Percentiles rank a stretch among this genome's conserved stretches.
Conservation (phyloP, 2,888 invertebrate genomes). For the Nomada lathburiana region DNA sequence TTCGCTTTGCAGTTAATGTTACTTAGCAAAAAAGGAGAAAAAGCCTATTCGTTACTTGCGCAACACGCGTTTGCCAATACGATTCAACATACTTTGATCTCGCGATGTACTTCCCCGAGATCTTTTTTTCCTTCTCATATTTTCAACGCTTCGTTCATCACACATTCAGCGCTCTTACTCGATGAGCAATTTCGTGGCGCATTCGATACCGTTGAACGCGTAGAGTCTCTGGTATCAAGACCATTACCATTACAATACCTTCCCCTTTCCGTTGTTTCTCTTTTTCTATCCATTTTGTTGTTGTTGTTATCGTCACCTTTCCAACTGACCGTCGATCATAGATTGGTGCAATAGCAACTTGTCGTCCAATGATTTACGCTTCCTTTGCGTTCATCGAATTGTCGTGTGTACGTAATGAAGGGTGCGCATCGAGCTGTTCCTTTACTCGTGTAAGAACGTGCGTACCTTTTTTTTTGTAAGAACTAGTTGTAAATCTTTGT, state of each 20-base stretch:
- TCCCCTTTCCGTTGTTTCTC: background rate
- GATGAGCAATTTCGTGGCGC: too few relatives aligned
- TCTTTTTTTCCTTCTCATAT: slow-evolving; percentile 6
- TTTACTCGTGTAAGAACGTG: background rate
- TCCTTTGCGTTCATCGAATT: background rate
- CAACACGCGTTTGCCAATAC: background rate
- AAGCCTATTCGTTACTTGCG: background rate
- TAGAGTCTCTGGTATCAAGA: too few relatives aligned
- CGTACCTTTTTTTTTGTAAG: slow-evolving; percentile 4
- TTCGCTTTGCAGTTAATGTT: background rate
- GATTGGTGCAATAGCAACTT: slow-evolving; percentile 6
- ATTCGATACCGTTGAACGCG: too few relatives aligned
- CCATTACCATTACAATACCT: too few relatives aligned
- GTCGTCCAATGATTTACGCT: slow-evolving; percentile 2
- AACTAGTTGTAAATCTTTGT: slow-evolving; percentile 36
- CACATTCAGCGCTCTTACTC: slow-evolving; percentile 18
- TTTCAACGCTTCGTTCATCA: slow-evolving; percentile 49
- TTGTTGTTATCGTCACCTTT: background rate
- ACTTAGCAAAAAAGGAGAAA: background rate
- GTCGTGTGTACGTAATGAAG: background rate
- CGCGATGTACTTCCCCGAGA: background rate
- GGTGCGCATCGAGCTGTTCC: slow-evolving; percentile 14
- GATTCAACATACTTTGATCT: background rate
- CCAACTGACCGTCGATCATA: background rate
- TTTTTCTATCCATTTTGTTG: background rate